These are phyloP conservation scores for Stercorarius parasiticus DNA, from an alignment of 2,113 vertebrate species.

Conservation along the genomic window DNA sequence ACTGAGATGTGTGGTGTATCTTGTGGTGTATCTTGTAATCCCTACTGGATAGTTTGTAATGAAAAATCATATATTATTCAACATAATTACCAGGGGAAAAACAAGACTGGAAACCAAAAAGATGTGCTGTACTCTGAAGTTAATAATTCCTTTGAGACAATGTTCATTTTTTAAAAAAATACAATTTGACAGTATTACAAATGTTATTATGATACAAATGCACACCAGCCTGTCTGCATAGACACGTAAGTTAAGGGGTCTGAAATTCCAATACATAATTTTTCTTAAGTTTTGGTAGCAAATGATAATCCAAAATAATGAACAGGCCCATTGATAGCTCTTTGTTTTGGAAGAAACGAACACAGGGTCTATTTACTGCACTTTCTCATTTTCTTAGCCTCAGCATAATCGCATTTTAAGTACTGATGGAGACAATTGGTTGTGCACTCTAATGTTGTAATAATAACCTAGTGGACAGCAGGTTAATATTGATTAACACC, in stretches of 20 bases:
- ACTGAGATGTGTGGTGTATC: neutral
- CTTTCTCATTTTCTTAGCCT: constrained; percentile 12
- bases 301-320: neutral
- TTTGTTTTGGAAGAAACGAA: neutral
- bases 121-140: neutral
- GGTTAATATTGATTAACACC: constrained; percentile 36
- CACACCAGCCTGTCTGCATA: neutral
- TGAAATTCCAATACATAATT: constrained; percentile 11
- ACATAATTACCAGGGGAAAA: neutral
- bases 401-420: constrained; percentile 3
- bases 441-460: neutral
- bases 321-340: neutral
- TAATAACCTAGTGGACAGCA: neutral
- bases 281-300: neutral
- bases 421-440: neutral
- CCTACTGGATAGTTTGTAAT: constrained; percentile 2
- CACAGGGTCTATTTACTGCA: neutral
- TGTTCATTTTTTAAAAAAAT: neutral
- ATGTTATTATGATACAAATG: neutral
- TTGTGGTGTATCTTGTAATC: neutral
- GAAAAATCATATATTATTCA: constrained; percentile 45
- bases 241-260: neutral
- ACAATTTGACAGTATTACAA: constrained; percentile 18
- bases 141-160: constrained; percentile 14
- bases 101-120: neutral